Conservation (phyloP, 2,888 invertebrate species). For the Oithona nana region DNA sequence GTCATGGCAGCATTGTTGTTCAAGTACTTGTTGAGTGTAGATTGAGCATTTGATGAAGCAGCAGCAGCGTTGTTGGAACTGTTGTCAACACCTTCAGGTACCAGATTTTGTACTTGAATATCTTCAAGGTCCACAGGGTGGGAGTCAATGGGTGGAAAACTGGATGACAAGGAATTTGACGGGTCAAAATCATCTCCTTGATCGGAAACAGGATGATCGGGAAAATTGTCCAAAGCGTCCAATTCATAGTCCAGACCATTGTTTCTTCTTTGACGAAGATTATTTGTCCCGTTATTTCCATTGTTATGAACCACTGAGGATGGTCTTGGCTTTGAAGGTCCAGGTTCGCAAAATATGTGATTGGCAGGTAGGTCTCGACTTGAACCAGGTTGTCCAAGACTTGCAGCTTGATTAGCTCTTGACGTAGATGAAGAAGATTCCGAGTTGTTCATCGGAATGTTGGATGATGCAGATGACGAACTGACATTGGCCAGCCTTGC, state of each 20-base stretch:
- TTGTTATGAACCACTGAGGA: neutral
- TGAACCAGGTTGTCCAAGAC: neutral
- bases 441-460: neutral
- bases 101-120: neutral
- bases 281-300: neutral
- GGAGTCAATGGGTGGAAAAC: neutral
- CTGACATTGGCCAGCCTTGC: no score
- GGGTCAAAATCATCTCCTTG: neutral
- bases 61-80: neutral
- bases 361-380: neutral
- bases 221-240: neutral
- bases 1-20: neutral
- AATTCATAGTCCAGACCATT: neutral
- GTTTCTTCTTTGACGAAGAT: no score
- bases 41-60: neutral
- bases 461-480: no score
- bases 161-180: neutral
- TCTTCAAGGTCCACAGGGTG: neutral
- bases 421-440: neutral
- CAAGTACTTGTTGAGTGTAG: neutral
- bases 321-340: neutral
- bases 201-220: neutral
- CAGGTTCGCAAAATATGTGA: neutral
- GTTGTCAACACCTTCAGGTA: neutral
- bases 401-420: neutral